A percentile compares a stretch with the other conserved stretches of the same genome.
These are phyloP conservation scores for Perca fluviatilis DNA, from an alignment of 2,113 vertebrate genomes.

Conservation along the genomic window DNA sequence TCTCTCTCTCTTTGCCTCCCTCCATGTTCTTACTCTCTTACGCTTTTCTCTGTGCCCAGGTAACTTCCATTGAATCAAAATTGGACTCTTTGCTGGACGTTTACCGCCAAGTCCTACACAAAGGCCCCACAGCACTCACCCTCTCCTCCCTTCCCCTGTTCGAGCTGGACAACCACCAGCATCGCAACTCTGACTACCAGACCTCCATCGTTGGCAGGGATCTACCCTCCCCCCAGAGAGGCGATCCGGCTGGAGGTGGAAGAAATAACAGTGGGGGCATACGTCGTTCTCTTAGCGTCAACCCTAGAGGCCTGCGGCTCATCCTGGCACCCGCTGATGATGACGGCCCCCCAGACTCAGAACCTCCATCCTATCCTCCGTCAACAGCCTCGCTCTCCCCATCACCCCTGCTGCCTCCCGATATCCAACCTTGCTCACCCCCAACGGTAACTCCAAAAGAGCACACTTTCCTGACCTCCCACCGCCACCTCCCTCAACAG, in stretches of 20 bases:
- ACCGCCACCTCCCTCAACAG: constrained; percentile 83
- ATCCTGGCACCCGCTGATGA: constrained; percentile 92
- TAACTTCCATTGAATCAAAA: constrained; percentile 98
- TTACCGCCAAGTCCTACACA: constrained; percentile 95
- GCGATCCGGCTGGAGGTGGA: constrained; percentile 51
- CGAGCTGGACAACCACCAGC: constrained; percentile 87
- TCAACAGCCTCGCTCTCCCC: constrained; percentile 91
- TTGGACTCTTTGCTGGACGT: constrained; percentile 96
- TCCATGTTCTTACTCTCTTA: neutral
- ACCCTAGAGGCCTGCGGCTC: constrained; percentile 91
- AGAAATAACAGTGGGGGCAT: constrained; percentile 78
- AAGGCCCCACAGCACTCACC: constrained; percentile 91
- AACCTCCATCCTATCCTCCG: constrained; percentile 80
- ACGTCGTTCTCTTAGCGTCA: constrained; percentile 88
- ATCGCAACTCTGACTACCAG: constrained; percentile 90
- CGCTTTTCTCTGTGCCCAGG: constrained; percentile 78
- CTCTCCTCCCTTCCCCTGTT: constrained; percentile 93
- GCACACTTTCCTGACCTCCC: constrained; percentile 89
- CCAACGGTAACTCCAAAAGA: constrained; percentile 87
- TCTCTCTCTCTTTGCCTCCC: constrained; percentile 38
- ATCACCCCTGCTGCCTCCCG: constrained; percentile 90
- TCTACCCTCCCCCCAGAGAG: constrained; percentile 80
- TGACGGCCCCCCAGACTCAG: constrained; percentile 83
- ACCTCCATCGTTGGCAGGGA: constrained; percentile 91
- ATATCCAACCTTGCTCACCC: constrained; percentile 85